Conservation (phyloP, 2,888 invertebrate genomes). For the Fissipunctia ypsillon region DNA sequence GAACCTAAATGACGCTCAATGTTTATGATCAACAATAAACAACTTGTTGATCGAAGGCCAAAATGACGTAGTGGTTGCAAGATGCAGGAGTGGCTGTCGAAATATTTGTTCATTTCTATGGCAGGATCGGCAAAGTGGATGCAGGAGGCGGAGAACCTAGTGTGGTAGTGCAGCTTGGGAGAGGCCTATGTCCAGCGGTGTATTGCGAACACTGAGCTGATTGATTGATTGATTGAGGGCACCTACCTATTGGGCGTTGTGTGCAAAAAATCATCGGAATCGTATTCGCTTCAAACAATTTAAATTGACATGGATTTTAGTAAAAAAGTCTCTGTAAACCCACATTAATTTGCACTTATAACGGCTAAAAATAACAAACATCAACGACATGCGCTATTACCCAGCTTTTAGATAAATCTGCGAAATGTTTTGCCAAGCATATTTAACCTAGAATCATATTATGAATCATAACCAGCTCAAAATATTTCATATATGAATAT, state of each 20-base stretch:
- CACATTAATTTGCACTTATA: constrained; percentile 47
- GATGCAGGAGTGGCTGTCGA: constrained; percentile 1
- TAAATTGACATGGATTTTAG: neutral
- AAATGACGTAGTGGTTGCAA: constrained; percentile 14
- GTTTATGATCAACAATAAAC: constrained; percentile 19
- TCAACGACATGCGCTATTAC: constrained; percentile 47
- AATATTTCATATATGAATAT: constrained; percentile 49
- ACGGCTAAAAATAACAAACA: constrained; percentile 46
- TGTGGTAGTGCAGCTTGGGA: neutral
- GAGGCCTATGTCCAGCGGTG: neutral
- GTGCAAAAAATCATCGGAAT: neutral
- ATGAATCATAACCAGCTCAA: constrained; percentile 62
- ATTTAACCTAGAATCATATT: constrained; percentile 62
- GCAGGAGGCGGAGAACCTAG: too few relatives aligned
- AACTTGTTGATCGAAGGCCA: constrained; percentile 9
- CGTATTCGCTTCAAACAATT: neutral
- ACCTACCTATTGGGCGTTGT: neutral
- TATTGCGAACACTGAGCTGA: neutral
- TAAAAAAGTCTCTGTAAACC: constrained; percentile 8
- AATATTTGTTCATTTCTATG: neutral
- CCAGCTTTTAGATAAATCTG: constrained; percentile 54
- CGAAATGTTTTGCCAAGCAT: constrained; percentile 56
- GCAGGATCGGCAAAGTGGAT: neutral
- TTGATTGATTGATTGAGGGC: neutral
- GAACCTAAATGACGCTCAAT: neutral